Evolutionary conservation across 2,113 vertebrate species (phyloP).

Genomic region (Eptesicus fuscus): DNA sequence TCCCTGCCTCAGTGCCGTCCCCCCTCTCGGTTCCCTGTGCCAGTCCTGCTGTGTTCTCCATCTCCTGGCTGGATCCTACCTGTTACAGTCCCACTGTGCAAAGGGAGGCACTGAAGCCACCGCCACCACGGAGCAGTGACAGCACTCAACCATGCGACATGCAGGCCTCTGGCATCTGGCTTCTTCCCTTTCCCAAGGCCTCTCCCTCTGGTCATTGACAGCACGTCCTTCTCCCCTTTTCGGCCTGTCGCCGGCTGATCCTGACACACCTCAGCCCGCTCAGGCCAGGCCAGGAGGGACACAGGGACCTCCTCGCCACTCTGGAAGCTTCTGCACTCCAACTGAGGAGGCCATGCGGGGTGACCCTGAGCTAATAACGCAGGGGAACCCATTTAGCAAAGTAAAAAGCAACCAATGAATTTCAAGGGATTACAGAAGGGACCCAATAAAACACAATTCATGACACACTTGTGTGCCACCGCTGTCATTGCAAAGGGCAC

Average conservation of each 20-base stretch:
- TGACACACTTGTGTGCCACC: background rate
- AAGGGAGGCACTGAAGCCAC: background rate
- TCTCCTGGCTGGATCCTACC: background rate
- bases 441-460: fast-evolving
- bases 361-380: fast-evolving
- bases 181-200: background rate
- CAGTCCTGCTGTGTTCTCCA: background rate
- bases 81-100: too few relatives aligned
- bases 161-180: background rate
- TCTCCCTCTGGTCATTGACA: background rate
- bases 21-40: background rate
- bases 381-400: background rate
- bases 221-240: background rate
- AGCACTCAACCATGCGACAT: fast-evolving
- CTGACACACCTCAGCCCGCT: background rate
- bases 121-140: fast-evolving
- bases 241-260: background rate
- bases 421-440: background rate
- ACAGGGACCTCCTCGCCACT: background rate
- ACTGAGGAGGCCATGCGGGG: background rate
- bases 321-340: background rate
- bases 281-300: background rate
- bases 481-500: fast-evolving
- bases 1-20: background rate
- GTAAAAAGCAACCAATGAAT: background rate